Conservation (phyloP, 1,140 invertebrate genomes). For the Steinernema khuongi region DNA sequence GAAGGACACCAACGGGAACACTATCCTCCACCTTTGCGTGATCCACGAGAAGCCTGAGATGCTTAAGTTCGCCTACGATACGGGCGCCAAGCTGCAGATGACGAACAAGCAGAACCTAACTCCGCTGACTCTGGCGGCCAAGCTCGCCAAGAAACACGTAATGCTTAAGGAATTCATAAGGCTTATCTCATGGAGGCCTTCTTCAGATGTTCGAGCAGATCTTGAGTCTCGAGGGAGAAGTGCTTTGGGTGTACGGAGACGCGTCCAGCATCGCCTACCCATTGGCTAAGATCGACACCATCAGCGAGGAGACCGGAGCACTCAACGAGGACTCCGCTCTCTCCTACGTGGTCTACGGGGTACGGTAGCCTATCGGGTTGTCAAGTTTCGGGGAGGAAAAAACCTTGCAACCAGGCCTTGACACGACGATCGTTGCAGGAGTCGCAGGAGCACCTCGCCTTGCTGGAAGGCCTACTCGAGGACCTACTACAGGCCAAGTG, state of each 20-base stretch:
- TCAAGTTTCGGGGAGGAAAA: background rate
- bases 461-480: conserved; percentile 87
- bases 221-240: conserved; percentile 60
- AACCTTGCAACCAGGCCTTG: background rate
- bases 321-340: conserved; percentile 88
- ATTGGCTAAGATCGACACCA: conserved; percentile 88
- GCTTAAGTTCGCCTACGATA: conserved; percentile 9
- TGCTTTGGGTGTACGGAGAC: conserved; percentile 67
- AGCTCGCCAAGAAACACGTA: conserved; percentile 71
- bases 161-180: background rate
- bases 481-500: conserved; percentile 93
- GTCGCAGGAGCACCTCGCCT: conserved; percentile 84
- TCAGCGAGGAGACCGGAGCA: conserved; percentile 79
- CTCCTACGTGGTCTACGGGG: conserved; percentile 96
- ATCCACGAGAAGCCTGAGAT: conserved; percentile 81
- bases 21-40: conserved; percentile 88
- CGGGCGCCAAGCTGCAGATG: conserved; percentile 59
- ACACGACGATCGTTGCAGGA: conserved; percentile 67
- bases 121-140: conserved; percentile 83
- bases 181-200: conserved; percentile 64
- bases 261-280: conserved; percentile 95
- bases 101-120: conserved; percentile 81
- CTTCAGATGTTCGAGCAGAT: conserved; percentile 81
- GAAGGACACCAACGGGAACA: conserved; percentile 95
- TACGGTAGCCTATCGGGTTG: conserved; percentile 60